Percentiles rank a stretch among this genome's conserved stretches.
Conservation (phyloP, 2,113 vertebrate genomes). For the Siniperca chuatsi region DNA sequence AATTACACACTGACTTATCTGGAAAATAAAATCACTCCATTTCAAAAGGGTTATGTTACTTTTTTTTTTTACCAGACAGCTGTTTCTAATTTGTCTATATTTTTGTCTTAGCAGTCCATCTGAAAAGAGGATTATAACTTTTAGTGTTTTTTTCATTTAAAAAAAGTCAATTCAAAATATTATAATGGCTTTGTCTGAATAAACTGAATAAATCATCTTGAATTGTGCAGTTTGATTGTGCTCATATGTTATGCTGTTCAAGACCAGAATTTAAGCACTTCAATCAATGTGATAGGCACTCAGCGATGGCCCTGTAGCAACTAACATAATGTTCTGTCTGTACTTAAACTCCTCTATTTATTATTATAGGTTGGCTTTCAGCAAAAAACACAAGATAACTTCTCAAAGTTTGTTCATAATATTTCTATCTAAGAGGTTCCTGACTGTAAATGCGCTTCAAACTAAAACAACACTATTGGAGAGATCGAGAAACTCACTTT, state of each 20-base stretch:
- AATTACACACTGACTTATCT: background rate
- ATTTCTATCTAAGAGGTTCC: constrained; percentile 6
- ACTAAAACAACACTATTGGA: background rate
- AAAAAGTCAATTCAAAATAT: constrained; percentile 18
- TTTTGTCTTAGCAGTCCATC: background rate
- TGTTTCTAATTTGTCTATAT: background rate
- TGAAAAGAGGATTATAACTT: background rate
- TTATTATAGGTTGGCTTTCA: constrained; percentile 4
- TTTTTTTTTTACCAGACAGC: background rate
- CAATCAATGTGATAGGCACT: constrained; percentile 29
- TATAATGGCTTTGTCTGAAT: background rate
- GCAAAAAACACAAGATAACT: background rate
- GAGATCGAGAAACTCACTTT: constrained; percentile 16
- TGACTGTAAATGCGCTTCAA: background rate
- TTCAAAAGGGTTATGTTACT: background rate
- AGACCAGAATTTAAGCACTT: constrained; percentile 25
- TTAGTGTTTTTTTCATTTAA: background rate
- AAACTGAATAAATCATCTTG: constrained; percentile 16
- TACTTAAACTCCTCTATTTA: constrained; percentile 4
- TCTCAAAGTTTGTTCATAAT: constrained; percentile 12
- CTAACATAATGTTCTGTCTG: constrained; percentile 18
- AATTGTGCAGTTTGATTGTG: constrained; percentile 33
- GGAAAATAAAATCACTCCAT: background rate
- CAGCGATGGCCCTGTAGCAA: background rate
- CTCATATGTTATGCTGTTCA: constrained; percentile 5